Conservation (phyloP, 2,113 vertebrate species). For the Indicator maculatus region DNA sequence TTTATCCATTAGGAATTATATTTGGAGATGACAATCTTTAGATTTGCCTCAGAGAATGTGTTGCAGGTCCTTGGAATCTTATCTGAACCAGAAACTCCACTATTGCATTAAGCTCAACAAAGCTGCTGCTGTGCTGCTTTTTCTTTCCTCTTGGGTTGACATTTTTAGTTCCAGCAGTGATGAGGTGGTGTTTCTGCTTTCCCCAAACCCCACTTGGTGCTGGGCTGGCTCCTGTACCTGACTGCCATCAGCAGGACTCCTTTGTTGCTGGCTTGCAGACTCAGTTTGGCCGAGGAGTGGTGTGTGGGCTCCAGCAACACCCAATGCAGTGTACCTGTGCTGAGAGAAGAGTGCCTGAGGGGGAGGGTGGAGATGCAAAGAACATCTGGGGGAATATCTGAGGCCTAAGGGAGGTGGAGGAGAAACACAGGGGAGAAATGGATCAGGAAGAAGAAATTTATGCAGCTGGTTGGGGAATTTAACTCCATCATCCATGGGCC, state of each 20-base stretch:
- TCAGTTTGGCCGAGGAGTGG: rapidly evolving
- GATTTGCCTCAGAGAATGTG: background rate
- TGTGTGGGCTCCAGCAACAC: background rate
- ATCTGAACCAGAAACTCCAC: background rate
- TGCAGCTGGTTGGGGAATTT: background rate
- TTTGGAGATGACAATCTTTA: background rate
- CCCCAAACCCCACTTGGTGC: background rate
- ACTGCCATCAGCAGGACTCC: background rate
- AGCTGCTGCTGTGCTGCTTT: background rate
- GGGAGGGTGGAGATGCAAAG: background rate
- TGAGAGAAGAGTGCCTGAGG: background rate
- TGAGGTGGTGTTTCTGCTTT: background rate
- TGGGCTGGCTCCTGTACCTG: background rate
- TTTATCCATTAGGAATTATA: background rate
- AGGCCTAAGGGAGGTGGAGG: background rate
- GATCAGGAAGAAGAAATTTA: rapidly evolving
- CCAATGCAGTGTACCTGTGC: background rate
- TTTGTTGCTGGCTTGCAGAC: background rate
- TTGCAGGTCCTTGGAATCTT: background rate
- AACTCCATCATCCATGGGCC: background rate
- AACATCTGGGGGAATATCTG: background rate
- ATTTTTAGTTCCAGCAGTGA: background rate
- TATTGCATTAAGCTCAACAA: too few species aligned
- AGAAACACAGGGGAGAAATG: background rate
- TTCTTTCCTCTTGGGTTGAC: background rate